These are phyloP conservation scores for Myocastor coypus DNA, from an alignment of 2,113 vertebrate genomes.

Conservation along the genomic window DNA sequence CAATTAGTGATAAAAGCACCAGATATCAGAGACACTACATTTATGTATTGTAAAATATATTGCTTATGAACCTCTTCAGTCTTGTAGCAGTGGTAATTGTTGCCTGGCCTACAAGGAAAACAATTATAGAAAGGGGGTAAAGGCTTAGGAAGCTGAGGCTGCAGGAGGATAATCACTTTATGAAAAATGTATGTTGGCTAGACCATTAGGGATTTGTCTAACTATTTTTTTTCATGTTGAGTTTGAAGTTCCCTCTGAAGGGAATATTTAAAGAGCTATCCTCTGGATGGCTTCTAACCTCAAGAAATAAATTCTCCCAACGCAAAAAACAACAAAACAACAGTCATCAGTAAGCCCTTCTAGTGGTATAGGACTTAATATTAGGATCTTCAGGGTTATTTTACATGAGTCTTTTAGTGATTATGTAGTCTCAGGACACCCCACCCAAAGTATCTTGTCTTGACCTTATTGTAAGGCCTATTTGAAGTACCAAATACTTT, in stretches of 20 bases:
- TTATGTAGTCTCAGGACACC: neutral
- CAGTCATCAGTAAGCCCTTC: neutral
- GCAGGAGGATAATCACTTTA: conserved; percentile 83
- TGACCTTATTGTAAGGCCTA: neutral
- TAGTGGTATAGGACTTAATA: neutral
- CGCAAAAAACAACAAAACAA: neutral
- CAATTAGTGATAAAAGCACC: conserved; percentile 82
- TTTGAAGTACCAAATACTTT: conserved; percentile 24
- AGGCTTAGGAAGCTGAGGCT: conserved; percentile 78
- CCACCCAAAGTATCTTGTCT: neutral
- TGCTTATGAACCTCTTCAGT: conserved; percentile 67
- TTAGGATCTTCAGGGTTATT: neutral
- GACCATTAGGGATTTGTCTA: conserved; percentile 78
- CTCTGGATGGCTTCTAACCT: conserved; percentile 59
- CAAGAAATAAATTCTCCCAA: conserved; percentile 61
- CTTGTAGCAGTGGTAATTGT: conserved; percentile 77
- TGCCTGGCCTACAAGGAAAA: conserved; percentile 77
- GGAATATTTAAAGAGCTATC: conserved; percentile 71
- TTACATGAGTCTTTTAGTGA: neutral
- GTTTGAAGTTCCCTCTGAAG: conserved; percentile 63
- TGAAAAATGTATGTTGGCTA: conserved; percentile 86
- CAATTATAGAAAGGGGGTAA: conserved; percentile 71
- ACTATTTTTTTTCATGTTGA: conserved; percentile 69
- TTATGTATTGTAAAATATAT: conserved; percentile 80
- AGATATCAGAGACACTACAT: conserved; percentile 74